Base-by-base conservation (phyloP, 2,888 invertebrate species). In the Pristionchus arcanus region DNA sequence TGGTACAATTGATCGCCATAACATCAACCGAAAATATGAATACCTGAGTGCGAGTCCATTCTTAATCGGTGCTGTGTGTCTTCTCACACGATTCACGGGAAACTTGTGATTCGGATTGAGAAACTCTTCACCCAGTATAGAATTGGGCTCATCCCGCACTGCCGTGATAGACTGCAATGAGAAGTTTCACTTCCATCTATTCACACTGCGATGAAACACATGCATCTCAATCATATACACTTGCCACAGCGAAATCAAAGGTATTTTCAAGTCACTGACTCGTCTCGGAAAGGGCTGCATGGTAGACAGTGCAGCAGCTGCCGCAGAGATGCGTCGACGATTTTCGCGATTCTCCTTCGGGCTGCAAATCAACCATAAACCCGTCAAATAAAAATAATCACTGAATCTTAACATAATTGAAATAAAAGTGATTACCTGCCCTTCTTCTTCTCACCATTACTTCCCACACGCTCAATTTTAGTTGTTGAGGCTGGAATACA, bases 1-100 rank as follows among this genome's bases (percentile, higher is more conserved):
- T 42, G 42, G 3, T 42, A 42, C 9, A 42, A 42, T 42, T 42
- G 42, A 5, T 3, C 42, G n/a, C n/a, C n/a, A n/a, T n/a, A n/a
- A n/a, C n/a, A n/a, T n/a, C n/a, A n/a, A n/a, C n/a, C n/a, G n/a
- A n/a, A n/a, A 42, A 42, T 42, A 42, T 42, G 42, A 42, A 83
- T 19, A 89, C 89, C 89, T 89, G n/a, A 89, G 49, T 11, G 89
- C 89, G 19, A 63, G 37, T 37, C 59, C 89, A 11, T 31, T 37
- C 63, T 81, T 89, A 11, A 89, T 42, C 5, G 89, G 89, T 4
- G 89, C 63, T 19, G 89, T 89, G 81, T 89, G 89, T 81, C 89
- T 77, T 37, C 89, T 89, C 63, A 34, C 59, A 59, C 81, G 77
- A 66, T 55, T 25, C 37, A 25, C n/a, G 21, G 55, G 77, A 37